These are phyloP conservation scores for Adela reaumurella DNA, from an alignment of 2,888 invertebrate species.

Conservation along the genomic window DNA sequence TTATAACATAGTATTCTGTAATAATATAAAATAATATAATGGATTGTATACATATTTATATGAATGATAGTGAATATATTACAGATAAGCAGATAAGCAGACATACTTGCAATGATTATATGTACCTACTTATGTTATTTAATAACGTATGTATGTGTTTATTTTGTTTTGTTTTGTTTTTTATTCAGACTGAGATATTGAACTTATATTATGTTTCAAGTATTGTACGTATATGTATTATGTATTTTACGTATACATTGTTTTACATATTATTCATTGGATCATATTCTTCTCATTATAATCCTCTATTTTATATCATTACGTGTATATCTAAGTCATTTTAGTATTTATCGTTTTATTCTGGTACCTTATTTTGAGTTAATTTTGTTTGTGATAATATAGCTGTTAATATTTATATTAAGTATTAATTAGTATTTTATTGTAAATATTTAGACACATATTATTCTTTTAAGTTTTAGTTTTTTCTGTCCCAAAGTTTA, in stretches of 20 bases:
- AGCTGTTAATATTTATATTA: neutral
- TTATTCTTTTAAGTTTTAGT: neutral
- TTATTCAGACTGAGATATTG: neutral
- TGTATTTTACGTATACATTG: slow-evolving; percentile 2
- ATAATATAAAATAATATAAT: no score
- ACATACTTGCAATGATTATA: neutral
- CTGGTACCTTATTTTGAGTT: slow-evolving; percentile 7
- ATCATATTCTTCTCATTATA: neutral
- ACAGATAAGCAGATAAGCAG: no score
- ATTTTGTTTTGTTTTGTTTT: neutral
- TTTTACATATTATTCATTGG: neutral
- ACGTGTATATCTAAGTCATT: no score
- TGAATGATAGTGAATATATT: no score
- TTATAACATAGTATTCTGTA: no score
- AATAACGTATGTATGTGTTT: neutral
- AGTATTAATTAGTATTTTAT: slow-evolving; percentile 1
- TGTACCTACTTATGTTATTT: slow-evolving; percentile 1
- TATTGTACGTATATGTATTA: neutral
- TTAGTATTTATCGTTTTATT: no score
- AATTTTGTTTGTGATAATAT: slow-evolving; percentile 6
- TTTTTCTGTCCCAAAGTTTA: neutral
- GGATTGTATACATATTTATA: no score
- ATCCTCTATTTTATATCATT: slow-evolving; percentile 1
- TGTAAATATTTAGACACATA: neutral
- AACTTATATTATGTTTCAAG: neutral